Base-by-base conservation (phyloP, 92 coral and sea anemone genomes). In the Paragorgia papillata region DNA sequence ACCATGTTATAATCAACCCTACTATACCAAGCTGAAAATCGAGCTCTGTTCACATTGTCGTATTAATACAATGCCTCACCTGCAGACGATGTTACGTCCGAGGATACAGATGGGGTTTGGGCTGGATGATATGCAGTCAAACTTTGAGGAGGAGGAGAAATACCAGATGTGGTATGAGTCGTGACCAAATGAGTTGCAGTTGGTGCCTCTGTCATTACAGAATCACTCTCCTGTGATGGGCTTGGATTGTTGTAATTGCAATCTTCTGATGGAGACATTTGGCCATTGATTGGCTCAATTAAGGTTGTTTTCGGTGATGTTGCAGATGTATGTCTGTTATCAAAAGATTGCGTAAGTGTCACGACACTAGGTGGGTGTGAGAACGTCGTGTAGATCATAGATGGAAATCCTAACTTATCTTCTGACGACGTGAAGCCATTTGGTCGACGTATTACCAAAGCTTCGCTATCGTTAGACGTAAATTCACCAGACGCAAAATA, bases 351-450 rank as follows among this genome's bases (percentile, higher is more conserved):
- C 21, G 78, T 20, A 9, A 68, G 19, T 13, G 78, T 32, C 18
- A 71, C 63, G 24, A 64, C 62, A 35, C 64, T 64, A 13, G 78
- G 62, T 25, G 48, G 17, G 35, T 71, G 78, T 18, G 78, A 57
- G 54, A 53, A 71, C n/a, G 63, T 71, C 13, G 78, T 53, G 64
- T 71, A 71, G 53, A 71, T 71, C 78, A 71, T 71, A 8, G 78
- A 71, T 20, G 78, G 78, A 54, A 71, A 71, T 15, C 78, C 78
- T 9, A 71, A 14, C 51, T 71, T 71, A 35, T 71, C 78, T 3
- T 71, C 78, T 30, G 78, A 39, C 22, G 78, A 9, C 20, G 64
- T 9, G 41, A 53, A 71, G 49, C 78, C 78, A 26, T 71, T 71
- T 4, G 40, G 57, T 37, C 78, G 78, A 18, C 78, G 64, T 53